Base-by-base conservation (phyloP, 2,888 invertebrate species). In the Cactoblastis cactorum region DNA sequence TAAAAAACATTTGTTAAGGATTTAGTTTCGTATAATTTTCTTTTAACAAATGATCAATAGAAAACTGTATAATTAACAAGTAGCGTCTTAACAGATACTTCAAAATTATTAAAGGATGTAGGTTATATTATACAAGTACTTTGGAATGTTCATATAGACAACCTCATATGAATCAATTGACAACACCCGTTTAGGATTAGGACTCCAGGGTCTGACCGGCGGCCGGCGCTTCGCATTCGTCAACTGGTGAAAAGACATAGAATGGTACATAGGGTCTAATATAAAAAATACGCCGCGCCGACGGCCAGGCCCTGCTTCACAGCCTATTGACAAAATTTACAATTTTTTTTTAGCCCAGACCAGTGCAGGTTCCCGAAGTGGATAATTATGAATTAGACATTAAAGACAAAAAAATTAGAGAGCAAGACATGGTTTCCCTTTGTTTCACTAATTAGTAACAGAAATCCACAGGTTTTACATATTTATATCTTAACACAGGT, bases 41-140 rank as follows among this genome's bases (percentile, higher is more conserved):
- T 88, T 85, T 88, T 88, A 89, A 89, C 89, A 89, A 89, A 89
- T 89, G 86, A 88, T 89, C 89, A 89, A 89, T 89, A 89, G 88
- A 89, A 89, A 89, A 89, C 87, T 89, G 88, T 87, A 89, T 88
- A 88, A 88, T 89, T 87, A 89, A 89, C 89, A 89, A 89, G 88
- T 86, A 88, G 87, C 80, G 78, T 87, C 88, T 88, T 88, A 88
- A 88, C 86, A 87, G 83, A 87, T 88, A 87, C 80, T 83, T 83
- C 84, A 80, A 87, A 85, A 87, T 84, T 83, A 88, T 87, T 22
- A 87, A 87, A 85, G 80, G 80, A 77, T 88, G 89, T 85, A 86
- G 83, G 85, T 85, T 86, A 86, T 89, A 88, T 86, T 83, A 77
- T 85, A 88, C 87, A 87, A 83, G 85, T 87, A 88, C 88, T 88